Evolutionary conservation across 2,797 vertebrate species (phyloP).

Genomic region (Pterois miles): DNA sequence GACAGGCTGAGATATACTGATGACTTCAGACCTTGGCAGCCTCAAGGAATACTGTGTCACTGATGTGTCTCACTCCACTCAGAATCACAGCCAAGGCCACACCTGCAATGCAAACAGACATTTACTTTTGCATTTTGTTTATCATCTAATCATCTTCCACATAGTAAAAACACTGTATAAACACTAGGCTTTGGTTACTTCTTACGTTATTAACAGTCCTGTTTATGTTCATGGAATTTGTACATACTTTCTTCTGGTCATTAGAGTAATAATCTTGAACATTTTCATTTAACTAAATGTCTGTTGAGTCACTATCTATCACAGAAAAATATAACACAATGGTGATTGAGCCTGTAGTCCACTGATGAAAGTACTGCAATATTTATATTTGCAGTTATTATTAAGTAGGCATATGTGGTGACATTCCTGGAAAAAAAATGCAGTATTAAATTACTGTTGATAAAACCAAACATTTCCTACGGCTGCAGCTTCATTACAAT

Average conservation of each 20-base stretch:
- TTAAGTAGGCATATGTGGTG: no score
- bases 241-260: neutral
- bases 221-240: neutral
- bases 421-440: no score
- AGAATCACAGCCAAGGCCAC: slow-evolving; percentile 96
- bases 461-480: no score
- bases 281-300: no score
- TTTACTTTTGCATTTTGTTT: neutral
- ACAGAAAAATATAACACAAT: no score
- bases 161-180: neutral
- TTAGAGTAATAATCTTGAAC: no score
- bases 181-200: neutral
- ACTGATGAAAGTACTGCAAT: no score
- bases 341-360: no score
- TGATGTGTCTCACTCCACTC: slow-evolving; percentile 94
- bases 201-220: neutral
- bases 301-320: no score
- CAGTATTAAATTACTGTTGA: no score
- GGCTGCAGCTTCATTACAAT: no score
- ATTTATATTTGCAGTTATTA: no score
- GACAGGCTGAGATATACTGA: slow-evolving; percentile 2
- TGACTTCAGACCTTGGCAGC: slow-evolving; percentile 94
- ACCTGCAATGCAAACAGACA: slow-evolving; percentile 75
- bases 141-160: neutral
- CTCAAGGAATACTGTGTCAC: slow-evolving; percentile 93